Base-by-base conservation (phyloP, 2,797 vertebrate species). In the Discoglossus pictus region DNA sequence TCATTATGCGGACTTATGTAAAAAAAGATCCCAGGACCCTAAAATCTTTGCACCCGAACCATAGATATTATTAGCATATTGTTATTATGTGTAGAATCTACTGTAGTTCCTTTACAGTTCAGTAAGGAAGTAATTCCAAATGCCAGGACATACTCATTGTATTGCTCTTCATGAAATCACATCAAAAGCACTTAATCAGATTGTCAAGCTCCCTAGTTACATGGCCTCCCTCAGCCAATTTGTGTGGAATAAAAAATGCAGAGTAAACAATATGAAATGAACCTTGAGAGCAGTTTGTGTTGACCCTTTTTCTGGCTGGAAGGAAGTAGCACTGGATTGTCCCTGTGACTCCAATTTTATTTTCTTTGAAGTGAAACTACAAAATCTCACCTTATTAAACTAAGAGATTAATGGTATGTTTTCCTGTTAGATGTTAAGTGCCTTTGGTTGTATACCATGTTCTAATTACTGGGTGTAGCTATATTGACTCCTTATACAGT, bases 401-500 rank as follows among this genome's bases (percentile, higher is more conserved):
- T 25, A 44, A 68, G 1, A 52, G 68, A 78, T 67, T 75, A 71
- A 55, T 6, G 31, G 6, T 64, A 36, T 68, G 59, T 65, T 63
- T 66, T 38, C 25, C 15, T 66, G 7, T 34, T 73, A 60, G 0
- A 1, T 2, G 24, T 61, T 21, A 65, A 68, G 18, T 40, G 8
- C 51, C 72, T 2, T 0, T 59, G 61, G 68, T 61, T 72, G 4
- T 38, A 52, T 0, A 0, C 52, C 0, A 0, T 42, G 1, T 1
- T 13, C 76, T 79, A 55, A 15, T 74, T 73, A 73, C 60, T 74
- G 60, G 73, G 61, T n/a, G 2, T 58, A 75, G 36, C 25, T 54
- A 55, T 71, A 68, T 74, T 54, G 58, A 20, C 65, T 79, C 63
- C 73, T 79, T 56, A 69, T 74, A 72, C 12, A n/a, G 70, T 68